Evolutionary conservation across 2,113 vertebrate genomes (phyloP), one percentile per base, ranked within the genome.

Genomic region (Melanostigma gelatinosum): DNA sequence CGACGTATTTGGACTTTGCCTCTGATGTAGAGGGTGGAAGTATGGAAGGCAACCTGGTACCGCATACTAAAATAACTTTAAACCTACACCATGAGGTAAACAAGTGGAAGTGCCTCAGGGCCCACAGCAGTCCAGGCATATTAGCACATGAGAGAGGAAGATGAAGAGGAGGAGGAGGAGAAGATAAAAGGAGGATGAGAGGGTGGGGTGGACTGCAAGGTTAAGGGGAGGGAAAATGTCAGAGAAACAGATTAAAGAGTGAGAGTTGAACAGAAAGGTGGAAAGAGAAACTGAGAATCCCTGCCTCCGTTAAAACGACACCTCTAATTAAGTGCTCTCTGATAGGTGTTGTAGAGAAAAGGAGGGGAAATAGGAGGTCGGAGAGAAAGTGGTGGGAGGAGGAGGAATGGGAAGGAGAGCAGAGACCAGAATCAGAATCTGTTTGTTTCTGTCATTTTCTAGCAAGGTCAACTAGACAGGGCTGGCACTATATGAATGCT

Each of bases 21-120:
- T 65, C 22, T 70, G 70, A 71, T 64, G 55, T 50, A 58, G 18
- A 8, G 20, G 32, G n/a, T 6, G n/a, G 32, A 65, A 55, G 54
- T 73, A 55, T 2, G 20, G 11, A 29, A 13, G 36, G 65, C 12
- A 79, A 71, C 20, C 22, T 32, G 62, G 48, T 55, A 60, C 46
- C 15, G 18, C 4, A 16, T 42, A 88, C 71, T 71, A 82, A 92
- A 91, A 92, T 87, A 83, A 90, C 78, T 89, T 93, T 90, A 85
- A 91, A 84, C 69, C 65, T 55, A 75, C 34, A 68, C 83, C 77
- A 78, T 27, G 57, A 64, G 87, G 88, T 90, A 87, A 92, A 89
- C 82, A 88, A 70, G 78, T 42, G 11, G 46, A 85, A 58, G 72
- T 24, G 38, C 34, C 36, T 70, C 32, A 13, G 60, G 69, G 65